phyloP scores from a whole-genome alignment of 2,113 vertebrate genomes.

The Carlito syrichta region DNA sequence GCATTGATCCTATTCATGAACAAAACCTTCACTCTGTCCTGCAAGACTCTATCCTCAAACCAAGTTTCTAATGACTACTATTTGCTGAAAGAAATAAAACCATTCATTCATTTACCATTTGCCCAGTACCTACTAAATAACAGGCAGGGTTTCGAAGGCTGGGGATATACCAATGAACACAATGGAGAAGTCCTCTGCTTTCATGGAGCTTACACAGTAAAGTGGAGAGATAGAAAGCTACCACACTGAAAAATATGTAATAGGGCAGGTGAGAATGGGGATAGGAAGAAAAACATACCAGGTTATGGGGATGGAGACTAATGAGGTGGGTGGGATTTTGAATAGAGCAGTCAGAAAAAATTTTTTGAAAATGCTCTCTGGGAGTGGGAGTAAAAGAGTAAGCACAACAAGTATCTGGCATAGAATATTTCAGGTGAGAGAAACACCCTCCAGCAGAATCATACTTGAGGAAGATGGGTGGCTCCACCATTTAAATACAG shows the following conservation, averaged over 20 bases:
- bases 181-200: not conserved
- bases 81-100: not conserved
- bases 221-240: not conserved
- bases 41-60: not conserved
- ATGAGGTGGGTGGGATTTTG: not conserved
- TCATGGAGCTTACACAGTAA: accelerated
- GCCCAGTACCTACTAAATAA: too few species aligned
- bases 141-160: too few species aligned
- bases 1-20: not conserved
- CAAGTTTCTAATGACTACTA: not conserved
- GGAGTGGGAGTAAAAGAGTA: not conserved
- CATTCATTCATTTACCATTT: not conserved
- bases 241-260: not conserved
- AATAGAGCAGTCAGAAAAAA: not conserved
- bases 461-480: too few species aligned
- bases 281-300: not conserved
- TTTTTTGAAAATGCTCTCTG: not conserved
- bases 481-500: not conserved
- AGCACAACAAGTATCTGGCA: too few species aligned
- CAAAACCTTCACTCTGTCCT: not conserved
- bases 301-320: too few species aligned
- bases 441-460: too few species aligned
- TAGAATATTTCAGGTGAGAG: too few species aligned
- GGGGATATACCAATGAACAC: accelerated
- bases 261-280: not conserved